phyloP scores from a whole-genome alignment of 2,797 vertebrate genomes.

The Arremon brunneinucha region DNA sequence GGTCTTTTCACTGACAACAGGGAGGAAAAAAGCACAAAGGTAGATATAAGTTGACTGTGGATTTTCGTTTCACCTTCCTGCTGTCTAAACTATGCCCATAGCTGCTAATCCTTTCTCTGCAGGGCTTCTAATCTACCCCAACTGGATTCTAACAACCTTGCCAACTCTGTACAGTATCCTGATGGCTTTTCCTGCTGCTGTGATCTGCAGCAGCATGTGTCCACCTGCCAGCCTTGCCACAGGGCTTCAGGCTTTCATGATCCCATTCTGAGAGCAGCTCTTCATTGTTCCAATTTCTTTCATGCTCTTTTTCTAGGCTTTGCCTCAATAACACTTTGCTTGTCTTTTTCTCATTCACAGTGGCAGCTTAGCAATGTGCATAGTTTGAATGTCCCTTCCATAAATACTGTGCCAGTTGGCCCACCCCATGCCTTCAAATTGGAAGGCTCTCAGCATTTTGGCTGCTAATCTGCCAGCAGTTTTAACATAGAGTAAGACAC shows the following conservation, averaged over 20 bases:
- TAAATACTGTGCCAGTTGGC: constrained; percentile 25
- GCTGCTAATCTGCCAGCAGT: neutral
- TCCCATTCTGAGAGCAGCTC: neutral
- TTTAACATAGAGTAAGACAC: neutral
- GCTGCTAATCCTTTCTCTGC: constrained; percentile 41
- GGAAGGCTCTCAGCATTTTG: constrained; percentile 15
- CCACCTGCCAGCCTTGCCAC: constrained; percentile 34
- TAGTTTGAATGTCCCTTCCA: constrained; percentile 10
- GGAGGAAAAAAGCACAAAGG: neutral
- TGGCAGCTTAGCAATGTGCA: neutral
- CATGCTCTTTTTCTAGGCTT: constrained; percentile 44
- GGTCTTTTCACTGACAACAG: neutral
- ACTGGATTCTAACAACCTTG: constrained; percentile 35
- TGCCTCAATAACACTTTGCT: constrained; percentile 35
- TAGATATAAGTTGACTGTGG: neutral
- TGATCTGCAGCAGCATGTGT: constrained; percentile 26
- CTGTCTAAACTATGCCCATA: neutral
- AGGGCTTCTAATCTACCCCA: constrained; percentile 38
- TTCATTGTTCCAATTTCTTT: constrained; percentile 13
- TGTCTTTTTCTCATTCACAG: constrained; percentile 41
- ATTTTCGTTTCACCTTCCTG: neutral
- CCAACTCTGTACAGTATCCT: constrained; percentile 19
- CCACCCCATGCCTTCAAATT: neutral
- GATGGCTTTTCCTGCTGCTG: constrained; percentile 37
- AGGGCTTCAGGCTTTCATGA: constrained; percentile 28